Percentiles rank a stretch among this genome's conserved stretches.
These are phyloP conservation scores for Lichenostomus cassidix DNA, from an alignment of 2,113 vertebrate genomes.

Conservation along the genomic window DNA sequence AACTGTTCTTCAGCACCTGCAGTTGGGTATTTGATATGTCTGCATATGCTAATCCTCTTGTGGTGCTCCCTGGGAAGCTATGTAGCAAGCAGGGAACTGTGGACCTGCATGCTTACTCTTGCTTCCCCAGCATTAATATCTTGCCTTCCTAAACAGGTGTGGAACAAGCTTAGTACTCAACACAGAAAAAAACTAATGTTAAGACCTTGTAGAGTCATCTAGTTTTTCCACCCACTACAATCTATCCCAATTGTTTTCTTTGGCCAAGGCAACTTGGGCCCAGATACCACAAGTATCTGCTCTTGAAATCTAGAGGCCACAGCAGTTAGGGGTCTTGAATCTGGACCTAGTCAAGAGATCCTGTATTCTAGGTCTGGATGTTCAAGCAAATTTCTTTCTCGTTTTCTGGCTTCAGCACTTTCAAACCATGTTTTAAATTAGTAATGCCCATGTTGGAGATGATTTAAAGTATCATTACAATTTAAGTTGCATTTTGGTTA, in stretches of 20 bases:
- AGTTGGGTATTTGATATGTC: not conserved
- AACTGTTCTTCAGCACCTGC: not conserved
- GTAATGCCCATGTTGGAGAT: not conserved
- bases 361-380: not conserved
- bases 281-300: not conserved
- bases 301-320: not conserved
- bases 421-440: not conserved
- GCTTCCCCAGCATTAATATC: too few species aligned
- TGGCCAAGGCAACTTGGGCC: not conserved
- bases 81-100: not conserved
- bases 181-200: fast-evolving
- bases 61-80: fast-evolving
- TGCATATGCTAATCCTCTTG: fast-evolving
- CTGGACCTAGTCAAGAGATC: not conserved
- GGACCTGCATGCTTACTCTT: not conserved
- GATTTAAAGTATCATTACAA: not conserved
- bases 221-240: not conserved
- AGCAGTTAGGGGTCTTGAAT: not conserved
- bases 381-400: not conserved
- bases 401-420: not conserved
- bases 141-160: not conserved
- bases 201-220: not conserved
- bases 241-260: not conserved
- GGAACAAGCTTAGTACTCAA: not conserved
- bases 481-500: not conserved